Percentiles rank a stretch among this genome's conserved stretches.
phyloP scores from a whole-genome alignment of 2,113 vertebrate species.

The Trematocara stigmaticum region DNA sequence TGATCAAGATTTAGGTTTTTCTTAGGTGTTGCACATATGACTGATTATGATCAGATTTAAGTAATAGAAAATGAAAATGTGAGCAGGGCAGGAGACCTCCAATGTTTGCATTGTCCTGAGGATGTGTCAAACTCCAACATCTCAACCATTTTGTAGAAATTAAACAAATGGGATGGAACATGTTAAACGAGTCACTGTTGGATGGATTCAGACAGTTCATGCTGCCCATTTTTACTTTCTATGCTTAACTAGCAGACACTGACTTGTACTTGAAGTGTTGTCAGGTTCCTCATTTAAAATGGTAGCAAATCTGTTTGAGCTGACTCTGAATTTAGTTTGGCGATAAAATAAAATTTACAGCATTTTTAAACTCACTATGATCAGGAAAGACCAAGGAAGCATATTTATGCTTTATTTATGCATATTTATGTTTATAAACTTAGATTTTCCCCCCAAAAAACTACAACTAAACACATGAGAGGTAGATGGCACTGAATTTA shows the following conservation, averaged over 20 bases:
- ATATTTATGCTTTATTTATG: background rate
- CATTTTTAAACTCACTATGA: background rate
- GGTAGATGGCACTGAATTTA: background rate
- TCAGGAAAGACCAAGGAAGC: background rate
- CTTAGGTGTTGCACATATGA: too few relatives aligned
- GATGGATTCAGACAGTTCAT: background rate
- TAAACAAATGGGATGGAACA: background rate
- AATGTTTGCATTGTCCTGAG: background rate
- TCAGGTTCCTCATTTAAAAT: background rate
- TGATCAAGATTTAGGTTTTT: background rate
- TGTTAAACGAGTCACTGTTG: background rate
- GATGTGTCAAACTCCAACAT: background rate
- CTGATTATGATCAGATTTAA: background rate
- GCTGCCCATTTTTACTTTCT: background rate
- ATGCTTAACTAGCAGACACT: background rate
- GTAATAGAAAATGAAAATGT: background rate
- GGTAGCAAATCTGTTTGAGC: background rate
- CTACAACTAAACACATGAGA: background rate
- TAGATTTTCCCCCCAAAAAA: background rate
- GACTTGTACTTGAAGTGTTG: background rate
- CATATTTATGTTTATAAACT: background rate
- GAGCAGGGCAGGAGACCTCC: background rate
- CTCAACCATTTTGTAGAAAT: background rate
- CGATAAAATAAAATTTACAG: background rate
- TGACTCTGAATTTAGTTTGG: background rate